Conservation (phyloP, 2,888 invertebrate genomes). For the Tinea semifulvella region DNA sequence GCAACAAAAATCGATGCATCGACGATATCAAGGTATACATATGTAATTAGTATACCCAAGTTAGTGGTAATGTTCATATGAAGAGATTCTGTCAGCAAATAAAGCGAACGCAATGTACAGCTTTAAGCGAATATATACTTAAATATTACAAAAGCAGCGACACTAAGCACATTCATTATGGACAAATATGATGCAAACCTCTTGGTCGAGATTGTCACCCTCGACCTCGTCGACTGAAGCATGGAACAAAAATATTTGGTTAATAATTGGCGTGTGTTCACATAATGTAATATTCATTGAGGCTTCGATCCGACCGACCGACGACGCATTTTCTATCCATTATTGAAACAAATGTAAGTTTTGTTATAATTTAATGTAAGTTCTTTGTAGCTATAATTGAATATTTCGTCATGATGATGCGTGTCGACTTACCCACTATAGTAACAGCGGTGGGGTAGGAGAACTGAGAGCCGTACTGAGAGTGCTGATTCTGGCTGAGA, state of each 20-base stretch:
- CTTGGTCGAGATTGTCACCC: slow-evolving; percentile 46
- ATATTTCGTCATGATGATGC: neutral
- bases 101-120: slow-evolving; percentile 5
- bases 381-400: neutral
- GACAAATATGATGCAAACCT: slow-evolving; percentile 41
- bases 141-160: slow-evolving; percentile 23
- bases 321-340: too few relatives aligned
- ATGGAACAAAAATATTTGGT: slow-evolving; percentile 41
- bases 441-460: slow-evolving; percentile 34
- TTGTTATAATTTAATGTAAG: too few relatives aligned
- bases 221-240: slow-evolving; percentile 60
- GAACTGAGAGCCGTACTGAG: slow-evolving; percentile 80
- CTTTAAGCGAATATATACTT: slow-evolving; percentile 4
- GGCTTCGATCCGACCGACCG: too few relatives aligned
- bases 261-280: too few relatives aligned
- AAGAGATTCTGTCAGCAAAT: neutral
- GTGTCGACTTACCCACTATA: slow-evolving; percentile 55
- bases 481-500: slow-evolving; percentile 74
- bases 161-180: slow-evolving; percentile 27
- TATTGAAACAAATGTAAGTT: too few relatives aligned
- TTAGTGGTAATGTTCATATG: too few relatives aligned
- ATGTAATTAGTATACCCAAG: too few relatives aligned
- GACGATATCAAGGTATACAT: too few relatives aligned
- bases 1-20: too few relatives aligned
- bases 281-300: too few relatives aligned